Conservation (phyloP, 1,140 invertebrate genomes). For the Ceratina australensis region DNA sequence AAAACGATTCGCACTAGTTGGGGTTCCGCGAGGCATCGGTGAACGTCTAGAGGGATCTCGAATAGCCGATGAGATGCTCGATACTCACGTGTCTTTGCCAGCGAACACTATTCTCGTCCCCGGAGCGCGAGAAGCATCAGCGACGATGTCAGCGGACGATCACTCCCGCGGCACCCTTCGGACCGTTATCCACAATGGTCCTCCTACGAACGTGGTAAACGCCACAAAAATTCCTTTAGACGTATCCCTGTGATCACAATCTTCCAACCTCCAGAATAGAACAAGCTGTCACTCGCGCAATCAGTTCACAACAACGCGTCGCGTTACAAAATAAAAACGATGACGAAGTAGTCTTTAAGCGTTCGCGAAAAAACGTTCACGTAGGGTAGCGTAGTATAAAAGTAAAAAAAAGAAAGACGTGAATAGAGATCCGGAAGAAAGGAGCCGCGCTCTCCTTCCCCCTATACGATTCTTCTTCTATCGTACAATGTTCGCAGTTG, state of each 20-base stretch:
- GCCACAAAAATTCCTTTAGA: conserved; percentile 8
- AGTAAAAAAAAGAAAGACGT: conserved; percentile 61
- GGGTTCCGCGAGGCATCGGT: background rate
- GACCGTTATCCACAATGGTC: conserved; percentile 28
- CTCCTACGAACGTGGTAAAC: conserved; percentile 12
- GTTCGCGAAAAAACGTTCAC: background rate
- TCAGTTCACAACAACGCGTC: conserved; percentile 1
- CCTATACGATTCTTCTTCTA: conserved; percentile 39
- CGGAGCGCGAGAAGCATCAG: conserved; percentile 24
- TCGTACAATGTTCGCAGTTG: conserved; percentile 24
- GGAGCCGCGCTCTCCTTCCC: conserved; percentile 8
- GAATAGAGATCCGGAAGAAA: conserved; percentile 3
- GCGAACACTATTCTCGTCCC: conserved; percentile 38
- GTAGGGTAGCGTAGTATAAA: conserved; percentile 58
- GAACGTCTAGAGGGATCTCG: background rate
- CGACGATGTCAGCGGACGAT: conserved; percentile 36
- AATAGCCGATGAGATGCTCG: background rate
- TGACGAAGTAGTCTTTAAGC: background rate
- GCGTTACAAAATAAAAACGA: background rate
- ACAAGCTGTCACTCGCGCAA: conserved; percentile 46
- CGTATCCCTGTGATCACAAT: conserved; percentile 15
- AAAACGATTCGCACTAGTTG: background rate
- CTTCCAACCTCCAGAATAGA: background rate
- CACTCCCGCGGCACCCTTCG: conserved; percentile 32
- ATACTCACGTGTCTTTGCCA: conserved; percentile 38